Percentiles rank a stretch among this genome's conserved stretches.
phyloP scores from a whole-genome alignment of 2,113 vertebrate genomes.

The Perca flavescens region DNA sequence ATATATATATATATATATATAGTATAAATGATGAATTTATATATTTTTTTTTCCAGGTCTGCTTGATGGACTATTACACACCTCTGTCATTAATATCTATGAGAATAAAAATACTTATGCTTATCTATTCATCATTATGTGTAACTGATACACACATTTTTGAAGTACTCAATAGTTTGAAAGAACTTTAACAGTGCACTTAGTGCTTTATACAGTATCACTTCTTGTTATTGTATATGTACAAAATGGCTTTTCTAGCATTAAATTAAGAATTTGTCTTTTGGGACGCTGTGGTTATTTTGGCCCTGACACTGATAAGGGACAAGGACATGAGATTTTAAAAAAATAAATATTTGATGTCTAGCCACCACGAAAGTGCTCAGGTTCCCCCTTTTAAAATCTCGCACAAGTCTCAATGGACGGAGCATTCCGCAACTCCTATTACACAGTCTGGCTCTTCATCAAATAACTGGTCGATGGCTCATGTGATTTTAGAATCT shows the following conservation, averaged over 20 bases:
- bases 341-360: slow-evolving; percentile 34
- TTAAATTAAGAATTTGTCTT: slow-evolving; percentile 18
- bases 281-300: slow-evolving; percentile 41
- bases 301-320: slow-evolving; percentile 27
- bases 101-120: neutral
- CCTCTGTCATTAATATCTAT: neutral
- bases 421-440: slow-evolving; percentile 14
- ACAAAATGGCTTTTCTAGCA: slow-evolving; percentile 3
- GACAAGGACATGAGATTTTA: slow-evolving; percentile 31
- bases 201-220: neutral
- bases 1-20: too few relatives aligned
- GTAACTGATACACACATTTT: neutral
- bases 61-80: neutral
- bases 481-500: slow-evolving; percentile 21
- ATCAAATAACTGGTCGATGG: slow-evolving; percentile 34
- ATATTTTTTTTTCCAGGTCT: neutral
- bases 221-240: slow-evolving; percentile 3
- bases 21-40: slow-evolving; percentile 1
- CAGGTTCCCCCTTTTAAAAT: slow-evolving; percentile 40
- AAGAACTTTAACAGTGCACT: neutral
- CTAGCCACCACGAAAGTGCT: slow-evolving; percentile 27
- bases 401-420: slow-evolving; percentile 22
- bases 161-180: neutral
- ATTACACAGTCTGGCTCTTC: slow-evolving; percentile 36
- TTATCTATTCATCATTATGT: neutral